A percentile compares a stretch with the other conserved stretches of the same genome.
phyloP scores from a whole-genome alignment of 2,888 invertebrate genomes.

The Pachydiplax longipennis region DNA sequence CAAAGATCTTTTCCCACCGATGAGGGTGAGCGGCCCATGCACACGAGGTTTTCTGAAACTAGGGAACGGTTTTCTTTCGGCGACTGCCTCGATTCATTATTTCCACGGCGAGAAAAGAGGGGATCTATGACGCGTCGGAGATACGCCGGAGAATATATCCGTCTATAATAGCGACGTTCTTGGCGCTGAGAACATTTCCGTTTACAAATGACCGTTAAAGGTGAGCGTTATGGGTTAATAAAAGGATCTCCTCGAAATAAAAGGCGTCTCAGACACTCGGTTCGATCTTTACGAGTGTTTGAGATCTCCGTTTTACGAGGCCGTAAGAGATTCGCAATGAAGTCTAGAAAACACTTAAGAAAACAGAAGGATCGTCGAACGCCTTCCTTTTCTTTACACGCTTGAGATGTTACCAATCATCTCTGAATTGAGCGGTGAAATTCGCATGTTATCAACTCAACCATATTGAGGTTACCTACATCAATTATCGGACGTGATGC shows the following conservation, averaged over 20 bases:
- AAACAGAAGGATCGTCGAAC: no score
- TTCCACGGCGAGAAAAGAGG: not conserved
- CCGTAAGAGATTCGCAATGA: no score
- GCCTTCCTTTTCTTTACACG: not conserved
- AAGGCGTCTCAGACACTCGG: no score
- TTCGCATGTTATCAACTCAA: not conserved
- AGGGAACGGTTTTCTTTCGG: not conserved
- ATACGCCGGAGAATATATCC: not conserved
- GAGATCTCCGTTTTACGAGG: no score
- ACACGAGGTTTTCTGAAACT: not conserved
- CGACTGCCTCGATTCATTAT: not conserved
- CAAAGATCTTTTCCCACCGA: constrained; percentile 26
- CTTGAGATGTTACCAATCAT: not conserved
- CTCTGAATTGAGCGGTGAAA: not conserved
- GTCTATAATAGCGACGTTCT: no score
- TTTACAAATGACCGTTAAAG: no score
- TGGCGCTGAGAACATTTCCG: no score
- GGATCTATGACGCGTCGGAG: not conserved
- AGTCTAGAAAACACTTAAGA: no score
- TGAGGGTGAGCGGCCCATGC: constrained; percentile 17
- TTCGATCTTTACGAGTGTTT: no score
- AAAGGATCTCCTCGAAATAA: no score
- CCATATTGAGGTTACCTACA: not conserved
- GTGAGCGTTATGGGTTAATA: no score
- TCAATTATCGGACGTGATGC: not conserved